These are phyloP conservation scores for Tricholauxania praeusta DNA, from an alignment of 2,888 invertebrate species.

Conservation along the genomic window DNA sequence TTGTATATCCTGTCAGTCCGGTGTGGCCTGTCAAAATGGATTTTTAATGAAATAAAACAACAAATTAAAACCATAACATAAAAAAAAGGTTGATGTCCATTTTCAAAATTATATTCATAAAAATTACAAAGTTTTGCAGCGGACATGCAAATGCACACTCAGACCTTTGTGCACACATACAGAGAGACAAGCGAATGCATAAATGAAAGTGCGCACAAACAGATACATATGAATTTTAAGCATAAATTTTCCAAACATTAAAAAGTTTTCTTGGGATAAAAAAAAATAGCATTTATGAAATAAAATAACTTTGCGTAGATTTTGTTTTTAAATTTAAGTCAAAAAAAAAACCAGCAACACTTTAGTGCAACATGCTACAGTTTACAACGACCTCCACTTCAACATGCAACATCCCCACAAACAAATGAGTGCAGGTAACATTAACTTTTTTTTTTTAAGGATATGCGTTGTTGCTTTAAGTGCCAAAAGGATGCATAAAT, in stretches of 20 bases:
- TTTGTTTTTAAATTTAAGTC: neutral
- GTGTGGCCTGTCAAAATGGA: constrained; percentile 24
- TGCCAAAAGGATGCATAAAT: constrained; percentile 32
- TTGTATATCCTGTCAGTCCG: neutral
- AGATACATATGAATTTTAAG: constrained; percentile 3
- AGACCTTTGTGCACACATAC: neutral
- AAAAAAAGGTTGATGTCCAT: constrained; percentile 15
- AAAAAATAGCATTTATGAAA: constrained; percentile 6
- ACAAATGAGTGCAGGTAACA: no score
- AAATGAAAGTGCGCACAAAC: neutral
- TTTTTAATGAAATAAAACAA: constrained; percentile 31
- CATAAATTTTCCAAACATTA: neutral
- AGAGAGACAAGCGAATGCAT: neutral
- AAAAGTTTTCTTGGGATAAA: constrained; percentile 1
- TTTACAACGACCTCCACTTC: no score
- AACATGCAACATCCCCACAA: no score
- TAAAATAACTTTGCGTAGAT: constrained; percentile 1
- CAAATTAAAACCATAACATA: constrained; percentile 8
- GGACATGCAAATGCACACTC: neutral
- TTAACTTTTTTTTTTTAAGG: no score
- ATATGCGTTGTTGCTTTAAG: no score
- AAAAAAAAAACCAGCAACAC: neutral
- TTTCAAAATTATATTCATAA: constrained; percentile 33
- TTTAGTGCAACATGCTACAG: constrained; percentile 1
- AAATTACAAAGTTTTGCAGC: constrained; percentile 24